These are phyloP conservation scores for Ataeniobius toweri DNA, from an alignment of 2,797 vertebrate species.

Conservation along the genomic window DNA sequence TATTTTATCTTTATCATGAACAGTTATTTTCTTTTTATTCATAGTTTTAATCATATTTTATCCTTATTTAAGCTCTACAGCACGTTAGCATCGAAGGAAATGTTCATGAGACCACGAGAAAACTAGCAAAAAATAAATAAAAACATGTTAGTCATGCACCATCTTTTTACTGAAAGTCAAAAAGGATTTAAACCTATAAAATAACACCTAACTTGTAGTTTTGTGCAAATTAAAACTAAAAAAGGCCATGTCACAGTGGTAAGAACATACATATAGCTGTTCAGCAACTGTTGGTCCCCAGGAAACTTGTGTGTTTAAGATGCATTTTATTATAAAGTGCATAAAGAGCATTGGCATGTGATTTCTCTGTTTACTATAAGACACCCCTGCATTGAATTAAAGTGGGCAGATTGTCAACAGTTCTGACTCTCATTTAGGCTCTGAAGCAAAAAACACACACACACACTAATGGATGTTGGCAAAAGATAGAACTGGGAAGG, in stretches of 20 bases:
- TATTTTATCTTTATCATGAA: background rate
- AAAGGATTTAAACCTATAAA: background rate
- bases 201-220: background rate
- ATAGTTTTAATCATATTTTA: background rate
- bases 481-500: background rate
- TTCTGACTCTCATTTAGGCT: background rate
- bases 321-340: background rate
- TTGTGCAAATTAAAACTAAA: background rate
- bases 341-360: background rate
- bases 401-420: slow-evolving; percentile 16
- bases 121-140: background rate
- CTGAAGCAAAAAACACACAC: background rate
- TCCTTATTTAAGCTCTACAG: background rate
- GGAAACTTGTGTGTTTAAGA: background rate
- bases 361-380: background rate
- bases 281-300: background rate
- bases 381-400: background rate
- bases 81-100: background rate
- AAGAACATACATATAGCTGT: background rate
- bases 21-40: background rate
- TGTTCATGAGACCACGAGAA: background rate
- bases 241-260: background rate
- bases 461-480: slow-evolving; percentile 15
- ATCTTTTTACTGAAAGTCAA: background rate
- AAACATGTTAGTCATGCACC: background rate